Percentiles rank a stretch among this genome's conserved stretches.
Evolutionary conservation across 2,888 invertebrate species (phyloP).

Genomic region (Pseudoips prasinana): DNA sequence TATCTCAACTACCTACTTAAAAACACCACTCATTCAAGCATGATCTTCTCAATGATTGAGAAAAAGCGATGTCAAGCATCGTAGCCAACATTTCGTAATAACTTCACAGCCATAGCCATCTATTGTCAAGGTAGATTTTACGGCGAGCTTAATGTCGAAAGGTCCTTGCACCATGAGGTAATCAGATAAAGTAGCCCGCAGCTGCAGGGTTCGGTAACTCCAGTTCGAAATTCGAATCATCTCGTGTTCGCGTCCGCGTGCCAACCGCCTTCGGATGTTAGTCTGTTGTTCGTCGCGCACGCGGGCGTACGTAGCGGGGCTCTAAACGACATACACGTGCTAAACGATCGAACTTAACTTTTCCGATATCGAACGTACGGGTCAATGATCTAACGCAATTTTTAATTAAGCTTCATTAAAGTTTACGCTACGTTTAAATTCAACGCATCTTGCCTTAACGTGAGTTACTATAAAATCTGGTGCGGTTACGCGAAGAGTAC

Average conservation of each 20-base stretch:
- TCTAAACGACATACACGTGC: slow-evolving; percentile 33
- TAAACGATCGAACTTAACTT: neutral
- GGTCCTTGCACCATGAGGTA: slow-evolving; percentile 79
- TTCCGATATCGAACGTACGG: slow-evolving; percentile 18
- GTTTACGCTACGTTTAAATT: slow-evolving; percentile 29
- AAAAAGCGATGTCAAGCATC: slow-evolving; percentile 22
- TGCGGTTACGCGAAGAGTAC: neutral
- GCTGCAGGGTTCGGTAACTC: slow-evolving; percentile 49
- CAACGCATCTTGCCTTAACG: too few relatives aligned
- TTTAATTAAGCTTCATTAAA: slow-evolving; percentile 15
- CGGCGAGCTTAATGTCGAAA: slow-evolving; percentile 72
- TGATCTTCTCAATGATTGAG: slow-evolving; percentile 8
- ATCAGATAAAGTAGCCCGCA: slow-evolving; percentile 68
- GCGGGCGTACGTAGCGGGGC: slow-evolving; percentile 61
- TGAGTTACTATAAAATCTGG: slow-evolving; percentile 11
- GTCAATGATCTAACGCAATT: slow-evolving; percentile 44
- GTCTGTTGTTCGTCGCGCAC: slow-evolving; percentile 66
- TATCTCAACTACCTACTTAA: too few relatives aligned
- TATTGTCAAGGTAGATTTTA: slow-evolving; percentile 75
- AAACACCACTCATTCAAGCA: too few relatives aligned
- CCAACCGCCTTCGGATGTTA: slow-evolving; percentile 49
- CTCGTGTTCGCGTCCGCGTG: slow-evolving; percentile 46
- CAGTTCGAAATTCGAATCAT: slow-evolving; percentile 44
- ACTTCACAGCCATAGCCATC: slow-evolving; percentile 55
- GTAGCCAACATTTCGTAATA: slow-evolving; percentile 49